These are phyloP conservation scores for Bursaphelenchus okinawaensis DNA, from an alignment of 2,888 invertebrate species.

Conservation along the genomic window DNA sequence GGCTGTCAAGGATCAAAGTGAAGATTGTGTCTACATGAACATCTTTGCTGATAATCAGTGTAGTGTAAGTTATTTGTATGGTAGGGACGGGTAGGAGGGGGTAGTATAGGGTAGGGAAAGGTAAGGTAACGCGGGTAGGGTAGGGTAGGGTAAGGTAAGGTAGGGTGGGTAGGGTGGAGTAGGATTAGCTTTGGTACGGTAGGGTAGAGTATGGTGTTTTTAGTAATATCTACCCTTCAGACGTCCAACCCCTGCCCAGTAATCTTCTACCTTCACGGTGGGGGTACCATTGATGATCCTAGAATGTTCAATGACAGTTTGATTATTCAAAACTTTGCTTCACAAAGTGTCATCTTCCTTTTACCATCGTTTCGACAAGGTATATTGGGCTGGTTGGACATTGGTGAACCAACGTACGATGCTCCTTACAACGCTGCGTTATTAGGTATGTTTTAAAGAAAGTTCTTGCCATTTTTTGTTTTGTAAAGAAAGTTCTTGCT, in stretches of 20 bases:
- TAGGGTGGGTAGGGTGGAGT: no score
- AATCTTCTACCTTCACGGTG: slow-evolving; percentile 8
- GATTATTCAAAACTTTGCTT: slow-evolving; percentile 6
- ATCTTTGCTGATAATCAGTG: not conserved
- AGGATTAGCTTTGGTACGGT: no score
- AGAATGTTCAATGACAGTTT: slow-evolving; percentile 10
- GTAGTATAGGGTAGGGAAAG: no score
- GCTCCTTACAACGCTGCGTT: not conserved
- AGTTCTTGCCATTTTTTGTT: not conserved
- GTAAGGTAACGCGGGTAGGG: no score
- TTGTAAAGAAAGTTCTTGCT: not conserved
- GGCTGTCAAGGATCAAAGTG: not conserved
- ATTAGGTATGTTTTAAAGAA: not conserved
- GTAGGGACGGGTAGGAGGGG: no score
- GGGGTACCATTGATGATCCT: not conserved
- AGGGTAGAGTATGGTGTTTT: no score
- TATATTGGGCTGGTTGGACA: slow-evolving; percentile 5
- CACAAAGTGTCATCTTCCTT: slow-evolving; percentile 4
- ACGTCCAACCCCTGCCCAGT: not conserved
- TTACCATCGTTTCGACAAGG: slow-evolving; percentile 8
- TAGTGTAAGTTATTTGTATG: no score
- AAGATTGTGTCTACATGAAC: not conserved
- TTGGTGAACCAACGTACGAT: not conserved
- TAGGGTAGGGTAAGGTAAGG: no score
- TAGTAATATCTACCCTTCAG: not conserved